These are phyloP conservation scores for Drosophila lacertosa DNA, from an alignment of 1,140 invertebrate species.

Conservation along the genomic window DNA sequence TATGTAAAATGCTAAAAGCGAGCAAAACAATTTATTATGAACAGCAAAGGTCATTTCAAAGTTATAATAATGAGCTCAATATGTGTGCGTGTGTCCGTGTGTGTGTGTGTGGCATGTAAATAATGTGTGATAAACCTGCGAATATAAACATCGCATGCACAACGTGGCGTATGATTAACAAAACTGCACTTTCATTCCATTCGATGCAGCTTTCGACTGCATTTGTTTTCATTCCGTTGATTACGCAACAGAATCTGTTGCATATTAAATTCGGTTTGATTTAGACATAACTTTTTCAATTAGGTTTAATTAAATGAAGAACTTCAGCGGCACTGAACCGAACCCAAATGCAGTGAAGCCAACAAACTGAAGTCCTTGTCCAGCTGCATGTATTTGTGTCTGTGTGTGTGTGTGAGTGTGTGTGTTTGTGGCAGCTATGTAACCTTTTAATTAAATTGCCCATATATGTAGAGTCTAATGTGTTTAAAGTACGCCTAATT, in stretches of 20 bases:
- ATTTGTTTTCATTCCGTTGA: constrained; percentile 47
- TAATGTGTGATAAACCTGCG: constrained; percentile 29
- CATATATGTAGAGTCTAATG: constrained; percentile 38
- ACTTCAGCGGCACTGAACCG: constrained; percentile 34
- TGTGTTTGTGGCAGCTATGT: constrained; percentile 28
- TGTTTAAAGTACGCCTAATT: constrained; percentile 41
- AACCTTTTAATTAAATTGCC: constrained; percentile 62
- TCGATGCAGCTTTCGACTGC: constrained; percentile 5
- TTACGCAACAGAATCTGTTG: constrained; percentile 68
- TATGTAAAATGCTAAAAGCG: constrained; percentile 58
- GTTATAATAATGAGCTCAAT: constrained; percentile 54
- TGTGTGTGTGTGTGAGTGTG: constrained; percentile 10
- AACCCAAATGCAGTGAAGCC: constrained; percentile 8
- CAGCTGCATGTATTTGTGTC: not conserved
- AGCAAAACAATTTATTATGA: constrained; percentile 61
- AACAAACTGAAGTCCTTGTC: constrained; percentile 2
- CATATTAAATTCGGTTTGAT: constrained; percentile 79
- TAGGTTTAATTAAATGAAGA: constrained; percentile 77
- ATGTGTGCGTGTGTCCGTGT: not conserved
- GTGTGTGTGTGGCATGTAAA: constrained; percentile 15
- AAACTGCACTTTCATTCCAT: constrained; percentile 38
- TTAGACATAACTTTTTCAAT: constrained; percentile 76
- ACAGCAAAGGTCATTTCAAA: constrained; percentile 68
- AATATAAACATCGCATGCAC: constrained; percentile 42
- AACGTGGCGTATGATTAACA: constrained; percentile 63